Percentiles rank a stretch among this genome's conserved stretches.
Conservation (phyloP, 2,888 invertebrate genomes). For the Standfussiana lucernea region DNA sequence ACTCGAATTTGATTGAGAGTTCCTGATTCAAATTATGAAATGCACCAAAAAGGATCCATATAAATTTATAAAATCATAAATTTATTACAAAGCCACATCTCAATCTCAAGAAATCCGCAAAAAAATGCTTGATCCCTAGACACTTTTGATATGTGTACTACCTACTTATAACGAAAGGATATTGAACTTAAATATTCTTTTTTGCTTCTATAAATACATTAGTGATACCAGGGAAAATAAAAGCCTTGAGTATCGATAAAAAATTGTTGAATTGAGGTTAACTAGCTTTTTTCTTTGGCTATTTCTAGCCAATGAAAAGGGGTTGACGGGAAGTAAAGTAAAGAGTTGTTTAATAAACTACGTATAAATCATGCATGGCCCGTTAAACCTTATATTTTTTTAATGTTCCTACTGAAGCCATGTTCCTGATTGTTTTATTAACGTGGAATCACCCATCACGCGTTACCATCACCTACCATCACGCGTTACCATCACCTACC, state of each 20-base stretch:
- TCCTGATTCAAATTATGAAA: too few species aligned
- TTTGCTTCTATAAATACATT: constrained; percentile 1
- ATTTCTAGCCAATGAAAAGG: constrained; percentile 4
- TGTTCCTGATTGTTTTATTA: neutral
- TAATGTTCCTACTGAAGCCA: neutral
- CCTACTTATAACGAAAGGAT: neutral
- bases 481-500: too few species aligned
- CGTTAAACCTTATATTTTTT: neutral
- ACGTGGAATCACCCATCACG: too few species aligned
- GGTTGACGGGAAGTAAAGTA: neutral
- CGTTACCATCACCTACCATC: too few species aligned
- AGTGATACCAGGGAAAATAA: neutral
- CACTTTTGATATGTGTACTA: too few species aligned
- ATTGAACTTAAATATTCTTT: neutral
- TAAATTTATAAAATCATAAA: too few species aligned
- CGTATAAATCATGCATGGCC: neutral
- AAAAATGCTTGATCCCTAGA: too few species aligned
- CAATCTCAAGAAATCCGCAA: too few species aligned
- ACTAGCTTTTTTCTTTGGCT: constrained; percentile 5
- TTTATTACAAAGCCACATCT: too few species aligned
- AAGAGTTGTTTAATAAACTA: neutral
- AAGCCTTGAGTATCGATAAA: neutral
- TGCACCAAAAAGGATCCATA: too few species aligned
- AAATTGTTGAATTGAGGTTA: constrained; percentile 3
- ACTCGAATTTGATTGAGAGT: too few species aligned